phyloP scores from a whole-genome alignment of 2,888 invertebrate species.

The Heteromurus nitidus region DNA sequence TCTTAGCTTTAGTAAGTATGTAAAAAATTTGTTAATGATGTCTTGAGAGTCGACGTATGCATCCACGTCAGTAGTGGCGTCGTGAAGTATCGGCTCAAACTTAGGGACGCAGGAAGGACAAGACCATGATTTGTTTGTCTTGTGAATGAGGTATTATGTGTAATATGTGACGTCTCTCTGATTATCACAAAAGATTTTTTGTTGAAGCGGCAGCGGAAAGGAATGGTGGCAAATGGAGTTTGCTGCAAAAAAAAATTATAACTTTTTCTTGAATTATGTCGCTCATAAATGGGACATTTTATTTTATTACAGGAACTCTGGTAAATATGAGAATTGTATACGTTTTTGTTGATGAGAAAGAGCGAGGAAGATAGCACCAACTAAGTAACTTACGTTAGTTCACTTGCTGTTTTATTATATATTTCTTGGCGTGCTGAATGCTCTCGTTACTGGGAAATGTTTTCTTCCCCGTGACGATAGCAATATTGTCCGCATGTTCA shows the following conservation, averaged over 20 bases:
- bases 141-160: neutral
- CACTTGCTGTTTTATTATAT: too few species aligned
- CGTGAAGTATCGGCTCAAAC: too few species aligned
- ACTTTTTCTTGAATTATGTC: slow-evolving; percentile 48
- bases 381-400: too few species aligned
- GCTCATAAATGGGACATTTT: slow-evolving; percentile 63
- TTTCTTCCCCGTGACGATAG: too few species aligned
- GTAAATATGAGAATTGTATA: slow-evolving; percentile 13
- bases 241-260: neutral
- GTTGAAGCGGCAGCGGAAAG: neutral
- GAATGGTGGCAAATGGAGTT: neutral
- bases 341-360: neutral
- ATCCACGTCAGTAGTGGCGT: neutral
- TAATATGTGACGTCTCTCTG: neutral
- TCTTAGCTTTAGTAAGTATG: too few species aligned
- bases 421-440: too few species aligned
- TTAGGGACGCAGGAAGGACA: too few species aligned
- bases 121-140: too few species aligned
- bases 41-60: too few species aligned
- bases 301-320: slow-evolving; percentile 18
- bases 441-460: too few species aligned
- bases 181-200: slow-evolving; percentile 27
- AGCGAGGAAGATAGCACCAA: slow-evolving; percentile 1
- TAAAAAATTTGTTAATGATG: too few species aligned
- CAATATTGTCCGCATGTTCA: too few species aligned